Evolutionary conservation across 2,113 vertebrate genomes (phyloP), one percentile per base, ranked within the genome.

Genomic region (Ahaetulla prasina): DNA sequence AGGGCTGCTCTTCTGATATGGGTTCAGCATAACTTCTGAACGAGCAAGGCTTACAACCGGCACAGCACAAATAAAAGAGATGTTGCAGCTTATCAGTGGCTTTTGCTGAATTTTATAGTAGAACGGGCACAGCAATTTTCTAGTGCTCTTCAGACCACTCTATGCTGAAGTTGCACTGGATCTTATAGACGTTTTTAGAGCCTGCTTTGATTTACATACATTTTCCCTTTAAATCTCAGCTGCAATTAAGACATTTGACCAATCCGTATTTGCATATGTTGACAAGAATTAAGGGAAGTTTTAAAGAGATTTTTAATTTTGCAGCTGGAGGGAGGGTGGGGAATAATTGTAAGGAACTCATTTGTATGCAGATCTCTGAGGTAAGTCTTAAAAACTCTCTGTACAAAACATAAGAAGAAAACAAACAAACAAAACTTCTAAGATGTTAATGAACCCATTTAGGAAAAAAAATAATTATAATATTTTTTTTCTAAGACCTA

Each of bases 201-300:
- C 60, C 22, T 89, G 35, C 95, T 39, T 88, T 88, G 87, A 54
- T 54, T 88, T 54, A 54, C n/a, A 92, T 87, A 89, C 93, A 87
- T 93, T 88, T 54, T 55, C 43, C 91, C 93, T 63, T 94, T 20
- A 91, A 96, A 95, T 94, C 27, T 2, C 50, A n/a, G 92, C 88
- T 92, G 91, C 89, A 95, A 90, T 93, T 93, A 95, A 87, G 45
- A 93, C 92, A 95, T 94, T 94, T 91, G 95, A 96, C 93, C 92
- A 92, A 87, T 93, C 93, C 23, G 93, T 94, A 92, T 96, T 95
- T 95, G 95, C 96, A 96, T 96, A 96, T 96, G 96, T 97, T 95
- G 80, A 80, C 93, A 95, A 94, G 94, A 94, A 96, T 95, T 96
- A 94, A 95, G 14, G 93, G 90, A 93, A 96, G 95, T 88, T 96